These are phyloP conservation scores for Ceratosolen solmsi DNA, from an alignment of 1,140 invertebrate species.

Conservation along the genomic window DNA sequence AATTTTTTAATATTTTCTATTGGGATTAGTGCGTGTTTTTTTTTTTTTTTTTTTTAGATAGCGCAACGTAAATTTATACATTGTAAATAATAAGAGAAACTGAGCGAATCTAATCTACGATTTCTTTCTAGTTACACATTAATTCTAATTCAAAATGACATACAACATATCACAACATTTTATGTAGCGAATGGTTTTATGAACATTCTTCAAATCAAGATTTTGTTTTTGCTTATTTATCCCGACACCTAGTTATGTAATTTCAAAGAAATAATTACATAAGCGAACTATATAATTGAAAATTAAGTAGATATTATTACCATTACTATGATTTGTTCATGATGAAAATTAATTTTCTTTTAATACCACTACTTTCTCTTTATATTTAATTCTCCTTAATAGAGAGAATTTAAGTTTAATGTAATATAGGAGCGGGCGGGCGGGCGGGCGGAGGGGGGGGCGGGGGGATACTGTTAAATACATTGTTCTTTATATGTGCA, in stretches of 20 bases:
- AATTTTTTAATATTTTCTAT: no score
- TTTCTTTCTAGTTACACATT: background rate
- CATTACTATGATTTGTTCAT: background rate
- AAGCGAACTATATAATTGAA: background rate
- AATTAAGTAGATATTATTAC: background rate
- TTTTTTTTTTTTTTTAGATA: no score
- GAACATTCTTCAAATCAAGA: background rate
- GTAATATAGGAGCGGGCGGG: no score
- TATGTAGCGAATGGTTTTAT: background rate
- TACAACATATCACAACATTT: background rate
- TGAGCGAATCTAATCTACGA: background rate
- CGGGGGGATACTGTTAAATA: no score
- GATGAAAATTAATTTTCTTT: background rate
- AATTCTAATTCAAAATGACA: background rate
- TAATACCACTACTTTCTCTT: no score
- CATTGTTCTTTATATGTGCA: background rate
- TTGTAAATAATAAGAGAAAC: background rate
- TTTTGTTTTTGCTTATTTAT: background rate
- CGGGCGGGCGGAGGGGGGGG: no score
- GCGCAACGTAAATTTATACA: background rate
- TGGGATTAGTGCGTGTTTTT: no score
- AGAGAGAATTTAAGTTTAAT: no score
- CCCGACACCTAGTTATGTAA: background rate
- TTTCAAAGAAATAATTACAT: background rate
- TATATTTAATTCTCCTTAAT: no score